Conservation (phyloP, 2,113 vertebrate species). For the Peromyscus californicus region DNA sequence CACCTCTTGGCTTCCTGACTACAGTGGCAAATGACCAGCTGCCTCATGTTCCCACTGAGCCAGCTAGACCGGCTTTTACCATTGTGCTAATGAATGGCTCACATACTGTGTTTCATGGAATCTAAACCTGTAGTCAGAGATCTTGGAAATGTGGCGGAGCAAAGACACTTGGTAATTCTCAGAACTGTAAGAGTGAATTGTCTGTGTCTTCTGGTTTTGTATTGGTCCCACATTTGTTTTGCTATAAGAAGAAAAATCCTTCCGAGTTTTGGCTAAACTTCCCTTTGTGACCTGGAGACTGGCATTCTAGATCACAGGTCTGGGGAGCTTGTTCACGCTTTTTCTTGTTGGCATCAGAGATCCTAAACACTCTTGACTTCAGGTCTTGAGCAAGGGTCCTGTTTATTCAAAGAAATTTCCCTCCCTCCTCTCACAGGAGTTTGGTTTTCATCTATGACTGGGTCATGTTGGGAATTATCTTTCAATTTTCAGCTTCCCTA, state of each 20-base stretch:
- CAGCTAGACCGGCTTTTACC: neutral
- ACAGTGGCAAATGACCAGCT: neutral
- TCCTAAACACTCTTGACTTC: neutral
- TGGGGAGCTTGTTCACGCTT: neutral
- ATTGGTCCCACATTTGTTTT: conserved; percentile 26
- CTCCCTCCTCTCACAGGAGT: neutral
- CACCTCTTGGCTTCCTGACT: neutral
- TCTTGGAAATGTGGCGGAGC: conserved; percentile 17
- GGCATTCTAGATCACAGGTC: neutral
- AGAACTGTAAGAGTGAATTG: neutral
- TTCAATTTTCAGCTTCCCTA: conserved; percentile 40
- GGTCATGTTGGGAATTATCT: conserved; percentile 62
- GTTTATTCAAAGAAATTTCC: conserved; percentile 3
- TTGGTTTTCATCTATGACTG: conserved; percentile 60
- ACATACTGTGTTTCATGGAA: neutral
- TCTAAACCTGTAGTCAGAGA: neutral
- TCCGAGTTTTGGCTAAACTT: neutral
- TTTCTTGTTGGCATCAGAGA: neutral
- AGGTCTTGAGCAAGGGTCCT: neutral
- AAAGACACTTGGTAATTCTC: neutral
- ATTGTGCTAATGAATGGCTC: neutral
- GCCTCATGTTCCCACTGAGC: neutral
- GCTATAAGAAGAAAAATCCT: neutral
- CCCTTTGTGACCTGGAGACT: neutral
- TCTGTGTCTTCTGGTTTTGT: neutral